phyloP scores from a whole-genome alignment of 2,797 vertebrate genomes.

The Uromys caudimaculatus region DNA sequence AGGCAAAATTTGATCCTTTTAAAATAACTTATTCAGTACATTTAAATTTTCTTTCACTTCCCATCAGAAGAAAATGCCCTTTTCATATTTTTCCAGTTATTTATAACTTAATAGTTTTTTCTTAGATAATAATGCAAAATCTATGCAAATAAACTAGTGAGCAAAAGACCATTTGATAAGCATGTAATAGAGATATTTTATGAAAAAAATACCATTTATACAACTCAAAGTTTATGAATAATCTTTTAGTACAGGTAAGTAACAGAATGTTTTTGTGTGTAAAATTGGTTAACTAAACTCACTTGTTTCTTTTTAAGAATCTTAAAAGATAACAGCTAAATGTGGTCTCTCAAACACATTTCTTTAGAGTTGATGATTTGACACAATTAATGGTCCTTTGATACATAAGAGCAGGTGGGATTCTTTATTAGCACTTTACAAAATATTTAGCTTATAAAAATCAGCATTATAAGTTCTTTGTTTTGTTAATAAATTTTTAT shows the following conservation, averaged over 20 bases:
- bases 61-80: conserved; percentile 14
- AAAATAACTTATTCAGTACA: conserved; percentile 3
- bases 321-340: conserved; percentile 61
- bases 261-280: conserved; percentile 56
- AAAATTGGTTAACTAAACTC: conserved; percentile 51
- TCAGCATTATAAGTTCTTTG: neutral
- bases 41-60: conserved; percentile 71
- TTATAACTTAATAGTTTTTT: conserved; percentile 51
- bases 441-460: conserved; percentile 37
- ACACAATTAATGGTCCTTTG: conserved; percentile 57
- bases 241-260: conserved; percentile 73
- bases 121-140: conserved; percentile 71
- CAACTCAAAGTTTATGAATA: conserved; percentile 73
- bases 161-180: conserved; percentile 59
- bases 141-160: conserved; percentile 72
- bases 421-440: conserved; percentile 26
- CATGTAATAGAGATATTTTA: conserved; percentile 71
- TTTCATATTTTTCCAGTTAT: conserved; percentile 42
- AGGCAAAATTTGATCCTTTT: conserved; percentile 10
- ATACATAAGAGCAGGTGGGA: neutral
- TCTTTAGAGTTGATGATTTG: conserved; percentile 46
- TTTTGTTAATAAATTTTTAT: conserved; percentile 19
- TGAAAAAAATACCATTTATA: conserved; percentile 75
- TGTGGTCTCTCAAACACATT: neutral
- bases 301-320: conserved; percentile 70